A percentile compares a stretch with the other conserved stretches of the same genome.
These are phyloP conservation scores for Drosophila limbata DNA, from an alignment of 2,888 invertebrate genomes.

Conservation along the genomic window DNA sequence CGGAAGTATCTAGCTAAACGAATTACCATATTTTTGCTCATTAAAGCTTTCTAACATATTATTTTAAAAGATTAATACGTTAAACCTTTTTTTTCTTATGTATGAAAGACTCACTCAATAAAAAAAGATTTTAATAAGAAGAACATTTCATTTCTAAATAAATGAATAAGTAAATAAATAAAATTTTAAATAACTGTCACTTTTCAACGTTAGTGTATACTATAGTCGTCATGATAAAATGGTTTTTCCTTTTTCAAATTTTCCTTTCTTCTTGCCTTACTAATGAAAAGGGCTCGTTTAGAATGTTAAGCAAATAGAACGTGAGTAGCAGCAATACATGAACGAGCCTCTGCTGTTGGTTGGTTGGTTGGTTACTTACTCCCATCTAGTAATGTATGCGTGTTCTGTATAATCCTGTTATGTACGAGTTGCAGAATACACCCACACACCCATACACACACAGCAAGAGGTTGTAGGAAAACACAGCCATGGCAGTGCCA, in stretches of 20 bases:
- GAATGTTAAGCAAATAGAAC: constrained; percentile 81
- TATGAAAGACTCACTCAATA: no score
- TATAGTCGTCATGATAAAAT: not conserved
- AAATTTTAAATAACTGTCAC: not conserved
- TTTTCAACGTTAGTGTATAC: constrained; percentile 28
- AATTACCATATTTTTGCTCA: no score
- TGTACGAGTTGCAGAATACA: constrained; percentile 34
- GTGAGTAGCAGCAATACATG: constrained; percentile 70
- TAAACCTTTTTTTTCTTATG: no score
- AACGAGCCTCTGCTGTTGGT: constrained; percentile 29
- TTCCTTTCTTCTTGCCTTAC: constrained; percentile 45
- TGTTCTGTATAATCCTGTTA: constrained; percentile 55
- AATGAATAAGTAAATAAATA: no score
- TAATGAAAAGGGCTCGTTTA: constrained; percentile 81
- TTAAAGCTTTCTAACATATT: no score
- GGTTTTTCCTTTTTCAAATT: constrained; percentile 3
- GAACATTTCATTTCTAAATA: no score
- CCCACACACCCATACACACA: constrained; percentile 11
- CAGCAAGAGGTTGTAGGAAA: no score
- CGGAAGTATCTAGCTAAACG: no score
- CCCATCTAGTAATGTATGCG: constrained; percentile 54
- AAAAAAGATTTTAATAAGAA: no score
- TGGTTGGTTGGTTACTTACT: constrained; percentile 29
- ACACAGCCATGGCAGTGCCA: constrained; percentile 58
- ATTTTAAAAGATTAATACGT: no score